Conservation (phyloP, 2,113 vertebrate species). For the Pitta sordida region DNA sequence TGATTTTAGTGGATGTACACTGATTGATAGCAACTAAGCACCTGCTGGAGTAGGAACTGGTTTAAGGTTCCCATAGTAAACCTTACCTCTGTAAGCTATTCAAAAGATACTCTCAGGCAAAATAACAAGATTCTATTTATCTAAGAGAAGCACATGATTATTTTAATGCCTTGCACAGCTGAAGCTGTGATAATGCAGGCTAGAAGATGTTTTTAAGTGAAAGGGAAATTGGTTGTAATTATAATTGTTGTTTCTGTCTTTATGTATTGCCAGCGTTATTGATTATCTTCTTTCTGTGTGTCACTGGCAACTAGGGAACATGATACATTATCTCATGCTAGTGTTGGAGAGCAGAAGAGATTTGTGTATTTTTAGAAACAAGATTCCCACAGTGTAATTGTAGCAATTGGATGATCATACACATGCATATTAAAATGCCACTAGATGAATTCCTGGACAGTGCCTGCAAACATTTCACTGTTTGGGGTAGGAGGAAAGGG, state of each 20-base stretch:
- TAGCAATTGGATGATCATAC: not conserved
- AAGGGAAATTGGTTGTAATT: not conserved
- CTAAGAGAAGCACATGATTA: not conserved
- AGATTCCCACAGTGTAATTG: conserved; percentile 18
- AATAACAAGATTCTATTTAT: not conserved
- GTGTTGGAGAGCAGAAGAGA: not conserved
- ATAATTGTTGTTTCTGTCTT: not conserved
- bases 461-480: not conserved
- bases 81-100: not conserved
- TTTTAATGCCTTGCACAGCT: not conserved
- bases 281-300: not conserved
- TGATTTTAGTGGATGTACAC: not conserved
- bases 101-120: not conserved
- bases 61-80: not conserved
- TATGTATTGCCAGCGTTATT: not conserved
- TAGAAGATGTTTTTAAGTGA: not conserved
- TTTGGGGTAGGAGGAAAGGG: not conserved
- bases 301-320: not conserved
- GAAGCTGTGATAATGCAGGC: not conserved
- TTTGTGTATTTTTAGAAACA: conserved; percentile 34
- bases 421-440: conserved; percentile 18
- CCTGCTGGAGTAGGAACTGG: not conserved
- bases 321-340: not conserved
- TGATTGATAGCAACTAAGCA: not conserved
- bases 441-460: conserved; percentile 11